phyloP scores from a whole-genome alignment of 1,140 invertebrate genomes.

The Polypedilum vanderplanki region DNA sequence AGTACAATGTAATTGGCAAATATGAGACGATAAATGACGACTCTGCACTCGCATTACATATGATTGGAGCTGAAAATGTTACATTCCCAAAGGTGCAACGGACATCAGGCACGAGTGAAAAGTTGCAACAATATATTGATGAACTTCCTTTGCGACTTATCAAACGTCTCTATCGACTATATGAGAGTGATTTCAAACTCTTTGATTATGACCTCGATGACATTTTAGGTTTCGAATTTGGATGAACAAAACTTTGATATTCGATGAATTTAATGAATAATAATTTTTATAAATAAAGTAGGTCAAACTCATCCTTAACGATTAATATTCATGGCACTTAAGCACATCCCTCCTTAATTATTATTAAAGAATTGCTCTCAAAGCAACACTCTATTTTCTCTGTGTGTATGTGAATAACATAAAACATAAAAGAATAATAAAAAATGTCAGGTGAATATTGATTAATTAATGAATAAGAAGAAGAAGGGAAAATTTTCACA shows the following conservation, averaged over 20 bases:
- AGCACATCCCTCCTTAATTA: background rate
- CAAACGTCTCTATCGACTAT: constrained; percentile 62
- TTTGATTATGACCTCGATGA: constrained; percentile 72
- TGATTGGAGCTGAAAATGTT: constrained; percentile 53
- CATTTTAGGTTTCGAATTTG: constrained; percentile 61
- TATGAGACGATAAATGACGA: constrained; percentile 66
- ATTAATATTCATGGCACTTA: background rate
- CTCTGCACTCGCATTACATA: constrained; percentile 56
- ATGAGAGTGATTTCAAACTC: constrained; percentile 69
- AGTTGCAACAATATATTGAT: constrained; percentile 64
- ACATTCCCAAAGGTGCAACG: constrained; percentile 58
- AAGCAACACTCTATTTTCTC: background rate
- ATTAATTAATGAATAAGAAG: background rate
- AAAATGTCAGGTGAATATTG: constrained; percentile 17
- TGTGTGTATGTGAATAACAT: background rate
- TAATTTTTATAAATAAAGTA: background rate
- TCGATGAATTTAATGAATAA: no score
- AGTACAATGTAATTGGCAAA: constrained; percentile 83
- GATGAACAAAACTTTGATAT: constrained; percentile 36
- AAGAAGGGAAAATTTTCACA: background rate
- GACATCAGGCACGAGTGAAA: constrained; percentile 57
- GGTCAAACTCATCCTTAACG: background rate
- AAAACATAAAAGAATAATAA: background rate
- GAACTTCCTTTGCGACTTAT: constrained; percentile 63
- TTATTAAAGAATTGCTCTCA: background rate